A percentile compares a stretch with the other conserved stretches of the same genome.
Evolutionary conservation across 1,140 invertebrate species (phyloP).

Genomic region (Drosophila sturtevanti): DNA sequence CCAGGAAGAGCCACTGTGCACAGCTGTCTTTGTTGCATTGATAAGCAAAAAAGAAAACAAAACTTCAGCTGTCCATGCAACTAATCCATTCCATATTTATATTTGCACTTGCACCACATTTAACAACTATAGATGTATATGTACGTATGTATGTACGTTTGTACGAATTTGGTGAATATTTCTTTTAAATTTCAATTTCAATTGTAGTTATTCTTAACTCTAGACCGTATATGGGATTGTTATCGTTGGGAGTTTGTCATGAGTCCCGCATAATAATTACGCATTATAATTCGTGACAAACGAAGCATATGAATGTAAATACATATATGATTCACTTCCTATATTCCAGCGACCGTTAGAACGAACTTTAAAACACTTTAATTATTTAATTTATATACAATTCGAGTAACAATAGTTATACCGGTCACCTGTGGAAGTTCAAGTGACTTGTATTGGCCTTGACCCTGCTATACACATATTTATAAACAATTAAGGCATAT

Average conservation of each 20-base stretch:
- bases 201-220: background rate
- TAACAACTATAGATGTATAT: background rate
- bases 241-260: background rate
- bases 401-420: background rate
- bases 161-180: background rate
- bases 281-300: background rate
- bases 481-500: background rate
- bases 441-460: background rate
- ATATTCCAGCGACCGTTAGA: background rate
- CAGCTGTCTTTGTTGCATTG: conserved; percentile 1
- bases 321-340: conserved; percentile 5
- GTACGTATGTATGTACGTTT: background rate
- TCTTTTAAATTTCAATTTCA: conserved; percentile 1
- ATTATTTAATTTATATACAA: background rate
- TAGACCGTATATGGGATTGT: background rate
- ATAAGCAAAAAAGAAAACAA: conserved; percentile 1
- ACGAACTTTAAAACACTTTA: background rate
- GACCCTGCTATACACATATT: background rate
- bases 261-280: conserved; percentile 4
- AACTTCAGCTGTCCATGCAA: background rate
- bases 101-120: background rate
- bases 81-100: background rate
- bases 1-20: background rate
- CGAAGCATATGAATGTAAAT: background rate
- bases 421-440: background rate